Conservation (phyloP, 2,888 invertebrate species). For the Cyaniris semiargus region DNA sequence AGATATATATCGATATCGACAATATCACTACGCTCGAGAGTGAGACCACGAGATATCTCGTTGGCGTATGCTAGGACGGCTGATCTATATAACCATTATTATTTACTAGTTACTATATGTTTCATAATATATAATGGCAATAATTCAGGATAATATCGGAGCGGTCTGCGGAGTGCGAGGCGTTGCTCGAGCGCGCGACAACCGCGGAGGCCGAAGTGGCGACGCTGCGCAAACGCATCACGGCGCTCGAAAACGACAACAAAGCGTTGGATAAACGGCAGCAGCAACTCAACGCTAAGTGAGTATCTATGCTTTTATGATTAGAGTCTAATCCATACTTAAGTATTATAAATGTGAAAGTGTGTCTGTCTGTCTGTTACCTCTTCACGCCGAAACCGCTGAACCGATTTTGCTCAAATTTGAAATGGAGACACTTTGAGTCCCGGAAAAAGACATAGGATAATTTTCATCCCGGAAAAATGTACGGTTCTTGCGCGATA, state of each 20-base stretch:
- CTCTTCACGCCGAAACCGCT: no score
- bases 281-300: slow-evolving; percentile 82
- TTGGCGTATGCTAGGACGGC: no score
- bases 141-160: slow-evolving; percentile 68
- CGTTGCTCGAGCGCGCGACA: slow-evolving; percentile 75
- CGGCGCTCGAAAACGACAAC: slow-evolving; percentile 83
- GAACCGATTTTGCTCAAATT: no score
- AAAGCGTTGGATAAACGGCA: slow-evolving; percentile 85
- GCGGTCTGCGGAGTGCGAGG: slow-evolving; percentile 73
- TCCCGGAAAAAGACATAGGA: no score
- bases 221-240: slow-evolving; percentile 72
- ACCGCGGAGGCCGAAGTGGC: slow-evolving; percentile 72
- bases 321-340: no score
- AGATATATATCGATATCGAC: no score
- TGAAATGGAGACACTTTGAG: no score
- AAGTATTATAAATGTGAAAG: not conserved
- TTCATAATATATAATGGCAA: not conserved
- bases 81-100: no score
- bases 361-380: not conserved
- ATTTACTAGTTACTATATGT: not conserved
- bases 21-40: no score
- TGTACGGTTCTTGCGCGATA: no score
- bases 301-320: slow-evolving; percentile 41
- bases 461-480: no score
- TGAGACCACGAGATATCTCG: no score